A percentile compares a stretch with the other conserved stretches of the same genome.
phyloP scores from a whole-genome alignment of 2,888 invertebrate species.

The Melanostoma scalare region DNA sequence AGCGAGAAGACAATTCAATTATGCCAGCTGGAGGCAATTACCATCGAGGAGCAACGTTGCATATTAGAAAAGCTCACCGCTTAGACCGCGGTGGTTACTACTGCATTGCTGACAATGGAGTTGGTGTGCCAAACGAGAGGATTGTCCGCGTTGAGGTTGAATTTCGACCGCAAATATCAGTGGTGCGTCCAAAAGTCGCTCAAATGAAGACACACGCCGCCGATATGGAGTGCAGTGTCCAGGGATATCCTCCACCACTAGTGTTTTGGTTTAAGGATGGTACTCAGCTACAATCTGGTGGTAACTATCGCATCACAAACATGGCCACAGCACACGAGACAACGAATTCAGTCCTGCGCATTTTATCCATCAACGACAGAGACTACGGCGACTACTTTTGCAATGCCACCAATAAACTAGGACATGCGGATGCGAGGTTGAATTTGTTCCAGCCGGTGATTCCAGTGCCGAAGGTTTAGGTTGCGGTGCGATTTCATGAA shows the following conservation, averaged over 20 bases:
- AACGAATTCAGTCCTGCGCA: slow-evolving; percentile 80
- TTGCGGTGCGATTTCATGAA: not conserved
- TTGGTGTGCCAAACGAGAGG: slow-evolving; percentile 79
- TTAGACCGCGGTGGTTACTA: slow-evolving; percentile 81
- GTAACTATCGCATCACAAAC: slow-evolving; percentile 78
- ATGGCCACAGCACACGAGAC: slow-evolving; percentile 80
- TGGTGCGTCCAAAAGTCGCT: slow-evolving; percentile 80
- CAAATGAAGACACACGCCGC: slow-evolving; percentile 78
- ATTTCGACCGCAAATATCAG: slow-evolving; percentile 80
- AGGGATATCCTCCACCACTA: slow-evolving; percentile 80
- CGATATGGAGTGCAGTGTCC: slow-evolving; percentile 80
- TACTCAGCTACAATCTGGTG: slow-evolving; percentile 77
- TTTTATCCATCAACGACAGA: slow-evolving; percentile 77
- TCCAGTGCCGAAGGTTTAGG: slow-evolving; percentile 76
- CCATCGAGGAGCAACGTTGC: slow-evolving; percentile 77
- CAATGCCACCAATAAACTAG: slow-evolving; percentile 81
- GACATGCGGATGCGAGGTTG: slow-evolving; percentile 79
- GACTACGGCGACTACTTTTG: slow-evolving; percentile 81
- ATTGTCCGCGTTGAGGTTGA: slow-evolving; percentile 80
- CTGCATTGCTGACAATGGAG: slow-evolving; percentile 81
- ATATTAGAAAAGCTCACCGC: slow-evolving; percentile 78
- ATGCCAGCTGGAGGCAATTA: slow-evolving; percentile 80
- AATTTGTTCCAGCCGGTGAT: slow-evolving; percentile 80
- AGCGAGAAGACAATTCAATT: slow-evolving; percentile 85
- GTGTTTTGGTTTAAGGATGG: slow-evolving; percentile 80